A percentile compares a stretch with the other conserved stretches of the same genome.
Conservation (phyloP, 1,140 invertebrate species). For the Heliconius congener region DNA sequence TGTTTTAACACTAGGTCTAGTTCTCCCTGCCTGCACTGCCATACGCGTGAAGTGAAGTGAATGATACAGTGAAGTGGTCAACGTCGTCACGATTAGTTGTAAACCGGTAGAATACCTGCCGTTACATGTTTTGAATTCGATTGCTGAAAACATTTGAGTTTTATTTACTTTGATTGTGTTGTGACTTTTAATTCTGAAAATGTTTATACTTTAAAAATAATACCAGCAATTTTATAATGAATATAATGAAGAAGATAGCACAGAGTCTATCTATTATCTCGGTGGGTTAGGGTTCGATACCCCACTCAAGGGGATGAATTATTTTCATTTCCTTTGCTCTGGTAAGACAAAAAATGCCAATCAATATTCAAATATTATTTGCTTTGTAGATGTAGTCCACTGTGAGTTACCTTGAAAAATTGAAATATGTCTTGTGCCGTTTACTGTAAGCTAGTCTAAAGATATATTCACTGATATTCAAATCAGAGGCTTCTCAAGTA, state of each 20-base stretch:
- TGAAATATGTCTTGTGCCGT: no score
- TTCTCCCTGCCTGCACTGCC: no score
- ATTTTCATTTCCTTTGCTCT: no score
- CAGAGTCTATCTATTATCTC: neutral
- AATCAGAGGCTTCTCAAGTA: neutral
- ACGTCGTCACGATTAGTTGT: neutral
- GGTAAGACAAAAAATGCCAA: no score
- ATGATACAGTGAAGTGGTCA: no score
- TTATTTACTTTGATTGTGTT: constrained; percentile 14
- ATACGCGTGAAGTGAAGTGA: no score
- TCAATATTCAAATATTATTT: no score
- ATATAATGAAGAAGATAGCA: no score
- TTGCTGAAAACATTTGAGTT: constrained; percentile 29
- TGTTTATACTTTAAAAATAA: neutral
- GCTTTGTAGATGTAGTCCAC: no score
- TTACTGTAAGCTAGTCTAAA: neutral
- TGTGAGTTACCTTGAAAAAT: no score
- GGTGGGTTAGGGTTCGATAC: neutral
- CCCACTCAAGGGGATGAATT: neutral
- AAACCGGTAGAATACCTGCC: neutral
- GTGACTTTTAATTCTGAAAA: constrained; percentile 5
- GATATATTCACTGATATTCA: neutral
- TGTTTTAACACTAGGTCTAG: no score
- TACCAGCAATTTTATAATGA: neutral
- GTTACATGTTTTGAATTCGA: constrained; percentile 36